These are phyloP conservation scores for Crocuta crocuta DNA, from an alignment of 2,113 vertebrate genomes.

Conservation along the genomic window DNA sequence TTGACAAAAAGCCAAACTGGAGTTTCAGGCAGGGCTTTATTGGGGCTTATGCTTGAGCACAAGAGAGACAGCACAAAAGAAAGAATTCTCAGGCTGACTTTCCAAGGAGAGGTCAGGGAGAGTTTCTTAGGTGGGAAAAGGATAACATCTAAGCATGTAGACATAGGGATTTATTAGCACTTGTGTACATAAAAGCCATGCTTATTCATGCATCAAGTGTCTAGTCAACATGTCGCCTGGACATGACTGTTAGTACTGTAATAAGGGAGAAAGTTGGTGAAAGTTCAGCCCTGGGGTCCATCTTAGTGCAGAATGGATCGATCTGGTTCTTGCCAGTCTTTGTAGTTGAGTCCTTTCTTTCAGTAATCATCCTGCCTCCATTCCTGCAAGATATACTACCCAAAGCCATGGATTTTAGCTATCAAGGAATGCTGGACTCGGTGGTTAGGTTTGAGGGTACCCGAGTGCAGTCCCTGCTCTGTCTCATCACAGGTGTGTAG, in stretches of 20 bases:
- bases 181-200: neutral
- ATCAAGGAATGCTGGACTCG: neutral
- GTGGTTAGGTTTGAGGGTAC: neutral
- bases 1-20: neutral
- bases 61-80: neutral
- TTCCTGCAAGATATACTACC: neutral
- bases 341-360: neutral
- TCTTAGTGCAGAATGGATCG: neutral
- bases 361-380: neutral
- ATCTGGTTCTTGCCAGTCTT: neutral
- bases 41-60: neutral
- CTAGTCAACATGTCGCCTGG: neutral
- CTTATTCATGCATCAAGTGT: neutral
- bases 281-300: neutral
- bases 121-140: neutral
- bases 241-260: neutral
- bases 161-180: neutral
- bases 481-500: neutral
- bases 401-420: neutral
- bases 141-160: neutral
- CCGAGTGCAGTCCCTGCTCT: neutral
- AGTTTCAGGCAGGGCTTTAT: neutral
- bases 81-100: neutral
- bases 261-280: neutral
- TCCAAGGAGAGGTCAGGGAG: neutral